phyloP scores from a whole-genome alignment of 2,888 invertebrate species.

The Drosophila imparisetae region DNA sequence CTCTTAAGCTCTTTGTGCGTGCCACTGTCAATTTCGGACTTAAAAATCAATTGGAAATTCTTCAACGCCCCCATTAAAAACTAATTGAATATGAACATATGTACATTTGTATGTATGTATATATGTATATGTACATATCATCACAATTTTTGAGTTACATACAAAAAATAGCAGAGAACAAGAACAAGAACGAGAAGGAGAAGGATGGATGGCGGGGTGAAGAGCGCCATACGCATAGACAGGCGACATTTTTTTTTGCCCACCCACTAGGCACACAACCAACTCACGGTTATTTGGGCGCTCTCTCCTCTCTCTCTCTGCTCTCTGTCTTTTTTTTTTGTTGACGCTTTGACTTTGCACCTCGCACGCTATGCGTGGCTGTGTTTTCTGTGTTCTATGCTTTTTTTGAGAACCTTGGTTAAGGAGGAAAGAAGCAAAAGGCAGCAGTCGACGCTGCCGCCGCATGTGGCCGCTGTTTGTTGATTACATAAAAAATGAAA shows the following conservation, averaged over 20 bases:
- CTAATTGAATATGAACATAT: slow-evolving; percentile 58
- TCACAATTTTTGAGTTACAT: slow-evolving; percentile 46
- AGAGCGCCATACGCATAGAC: slow-evolving; percentile 26
- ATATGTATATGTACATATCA: slow-evolving; percentile 1
- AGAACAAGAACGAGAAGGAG: slow-evolving; percentile 1
- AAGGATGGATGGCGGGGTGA: neutral
- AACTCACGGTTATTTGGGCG: slow-evolving; percentile 17
- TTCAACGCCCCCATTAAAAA: slow-evolving; percentile 69
- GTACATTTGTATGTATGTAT: neutral
- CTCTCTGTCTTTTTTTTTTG: slow-evolving; percentile 14
- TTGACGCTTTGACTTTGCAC: slow-evolving; percentile 64
- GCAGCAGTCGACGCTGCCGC: slow-evolving; percentile 28
- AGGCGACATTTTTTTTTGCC: slow-evolving; percentile 23
- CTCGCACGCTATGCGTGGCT: slow-evolving; percentile 33
- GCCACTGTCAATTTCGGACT: slow-evolving; percentile 63
- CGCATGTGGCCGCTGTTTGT: slow-evolving; percentile 72
- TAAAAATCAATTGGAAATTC: slow-evolving; percentile 74
- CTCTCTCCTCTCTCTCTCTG: slow-evolving; percentile 10
- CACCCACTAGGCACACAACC: slow-evolving; percentile 44
- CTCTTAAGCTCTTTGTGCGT: slow-evolving; percentile 51
- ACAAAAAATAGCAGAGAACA: neutral
- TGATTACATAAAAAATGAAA: slow-evolving; percentile 75
- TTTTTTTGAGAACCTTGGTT: slow-evolving; percentile 66
- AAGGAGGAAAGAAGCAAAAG: slow-evolving; percentile 48
- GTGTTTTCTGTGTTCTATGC: slow-evolving; percentile 25